Base-by-base conservation (phyloP, 2,113 vertebrate genomes). In the Eptatretus burgeri region DNA sequence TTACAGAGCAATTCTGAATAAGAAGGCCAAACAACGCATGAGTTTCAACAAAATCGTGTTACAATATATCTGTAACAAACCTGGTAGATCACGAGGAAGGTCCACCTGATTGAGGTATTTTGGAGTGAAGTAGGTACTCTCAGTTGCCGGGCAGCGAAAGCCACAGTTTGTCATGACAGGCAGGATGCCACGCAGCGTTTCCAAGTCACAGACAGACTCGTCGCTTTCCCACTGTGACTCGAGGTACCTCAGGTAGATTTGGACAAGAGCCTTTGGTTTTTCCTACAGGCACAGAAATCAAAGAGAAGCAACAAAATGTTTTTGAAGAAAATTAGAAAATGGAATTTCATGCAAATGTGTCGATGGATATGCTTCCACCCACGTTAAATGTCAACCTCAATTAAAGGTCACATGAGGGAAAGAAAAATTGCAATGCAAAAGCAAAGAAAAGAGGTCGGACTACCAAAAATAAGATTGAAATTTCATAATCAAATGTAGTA, bases 191-290 rank as follows among this genome's bases (percentile, higher is more conserved):
- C 71, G 66, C 12, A 73, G 64, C 63, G 64, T 65, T 16, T 51
- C 60, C 51, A 72, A 72, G 51, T 76, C 74, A 20, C 56, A 60
- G 56, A 60, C 56, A 20, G 56, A 60, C 12, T 10, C 56, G 63
- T 70, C 71, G 51, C 68, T 67, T 65, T 70, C 64, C 63, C 73
- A 74, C 64, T 80, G 74, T 66, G 71, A 71, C 70, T 80, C 79
- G 69, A 80, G 76, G 70, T 79, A 80, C 65, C 77, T 71, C 68
- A 79, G 62, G 69, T 80, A 80, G 67, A 77, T 79, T 69, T 78
- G 72, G 14, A 75, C 71, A 66, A 77, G 73, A 2, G 68, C 17
- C 18, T 72, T 62, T 0, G 75, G 51, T 69, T 79, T 80, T 5
- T 67, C 70, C 79, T 80, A 66, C 13, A 13, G 51, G 11, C 7